Evolutionary conservation across 2,797 vertebrate species (phyloP), one percentile per base, ranked within the genome.

Genomic region (Leptodactylus fallax): DNA sequence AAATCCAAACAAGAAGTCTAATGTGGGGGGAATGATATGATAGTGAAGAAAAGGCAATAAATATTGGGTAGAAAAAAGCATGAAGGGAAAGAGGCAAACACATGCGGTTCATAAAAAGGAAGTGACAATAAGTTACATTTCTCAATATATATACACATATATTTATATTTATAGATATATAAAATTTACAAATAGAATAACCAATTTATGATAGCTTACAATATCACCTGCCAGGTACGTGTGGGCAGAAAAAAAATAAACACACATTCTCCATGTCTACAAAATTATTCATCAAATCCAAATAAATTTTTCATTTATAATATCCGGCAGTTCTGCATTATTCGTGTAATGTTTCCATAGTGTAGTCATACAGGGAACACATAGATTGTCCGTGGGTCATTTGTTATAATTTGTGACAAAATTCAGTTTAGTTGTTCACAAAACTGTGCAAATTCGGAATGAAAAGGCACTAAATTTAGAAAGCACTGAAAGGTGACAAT

Each of bases 131-230:
- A 86, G 78, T 86, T 86, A 86, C 71, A 86, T 86, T 80, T 86
- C 53, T 86, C 85, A 80, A 87, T 87, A 72, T 87, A 87, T 87
- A 86, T 65, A 69, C 80, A 86, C 78, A 85, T 14, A 84, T 16
- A 81, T 87, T 83, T 87, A 81, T 87, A 87, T 82, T 76, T 87
- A 87, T 78, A 87, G 81, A 86, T 86, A 85, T 89, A 88, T 80
- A 88, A 85, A 80, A 89, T 86, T 83, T 87, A 89, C 88, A 89
- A 86, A 89, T 89, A 89, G 85, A 89, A 89, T 89, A 89, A 86
- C 85, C 53, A 83, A 60, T 87, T 89, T 81, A 89, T 83, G 83
- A 79, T 89, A 89, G 88, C 88, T 89, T 89, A 89, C 85, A 56
- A 79, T 79, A 65, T 87, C 72, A 78, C 78, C 72, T 25, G 21